Evolutionary conservation across 23 tunicate species (phyloP), one percentile per base, ranked within the genome.

Genomic region (Clavelina lepadiformis): DNA sequence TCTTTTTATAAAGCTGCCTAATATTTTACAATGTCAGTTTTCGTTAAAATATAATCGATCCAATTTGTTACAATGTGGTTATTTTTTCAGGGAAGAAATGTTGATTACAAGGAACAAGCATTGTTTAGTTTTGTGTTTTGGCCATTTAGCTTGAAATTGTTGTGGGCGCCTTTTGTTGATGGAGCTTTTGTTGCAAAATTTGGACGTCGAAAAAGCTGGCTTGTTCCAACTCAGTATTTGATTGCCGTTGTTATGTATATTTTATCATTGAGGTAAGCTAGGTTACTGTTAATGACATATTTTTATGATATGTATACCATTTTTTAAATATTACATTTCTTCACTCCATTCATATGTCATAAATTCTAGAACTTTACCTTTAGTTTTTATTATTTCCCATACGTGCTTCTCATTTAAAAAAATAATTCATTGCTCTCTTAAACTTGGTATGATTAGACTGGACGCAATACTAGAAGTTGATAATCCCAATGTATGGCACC

Each of bases 101-200:
- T 89, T 20, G 80, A 77, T 38, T 89, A 82, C 61, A 74, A 82
- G 27, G 68, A 91, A 35, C 98, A 91, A 66, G 92, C 92, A 8
- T 37, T 91, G 18, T 91, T 91, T 74, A 91, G 98, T 77, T 91
- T 91, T 67, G 98, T 91, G 33, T 91, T 91, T 62, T 91, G 98
- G 98, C 98, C 98, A 41, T 91, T 91, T 49, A 82, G 91, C 62
- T 37, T 91, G 23, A 91, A 91, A 45, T 62, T 91, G n/a, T 66
- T 91, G 24, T 91, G 98, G 98, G 98, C 98, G 3, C 98, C 98
- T 22, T 66, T 91, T 8, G 98, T 91, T 0, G 98, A 91, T 77
- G 85, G 92, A 41, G 92, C 92, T 5, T 91, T 65, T 73, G 32
- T 91, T 54, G 46, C 56, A 67, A 50, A 63, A 35, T 71, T 91